These are phyloP conservation scores for Hypsibius dujardini DNA, from an alignment of 1,140 invertebrate species.

Conservation along the genomic window DNA sequence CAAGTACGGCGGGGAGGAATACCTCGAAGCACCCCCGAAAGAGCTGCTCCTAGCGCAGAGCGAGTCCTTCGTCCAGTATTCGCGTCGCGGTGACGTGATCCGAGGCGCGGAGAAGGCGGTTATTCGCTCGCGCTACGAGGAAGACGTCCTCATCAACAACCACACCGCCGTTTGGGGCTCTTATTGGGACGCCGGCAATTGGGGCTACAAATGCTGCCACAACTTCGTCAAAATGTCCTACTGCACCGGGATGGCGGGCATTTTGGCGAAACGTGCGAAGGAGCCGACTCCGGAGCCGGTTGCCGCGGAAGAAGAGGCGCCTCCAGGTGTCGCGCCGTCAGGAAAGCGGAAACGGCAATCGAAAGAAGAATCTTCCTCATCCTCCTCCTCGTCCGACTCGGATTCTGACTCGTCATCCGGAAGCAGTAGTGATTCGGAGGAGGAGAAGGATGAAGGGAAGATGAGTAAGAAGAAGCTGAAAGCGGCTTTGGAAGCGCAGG, in stretches of 20 bases:
- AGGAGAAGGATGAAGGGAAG: constrained; percentile 30
- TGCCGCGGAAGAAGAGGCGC: not conserved
- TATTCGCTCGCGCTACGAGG: constrained; percentile 75
- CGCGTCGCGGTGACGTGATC: constrained; percentile 64
- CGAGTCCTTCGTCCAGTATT: constrained; percentile 90
- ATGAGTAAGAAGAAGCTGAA: constrained; percentile 22
- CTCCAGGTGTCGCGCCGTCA: not conserved
- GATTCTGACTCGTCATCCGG: not conserved
- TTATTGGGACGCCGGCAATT: constrained; percentile 70
- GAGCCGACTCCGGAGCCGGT: not conserved
- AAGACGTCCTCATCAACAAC: constrained; percentile 79
- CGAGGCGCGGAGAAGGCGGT: constrained; percentile 69
- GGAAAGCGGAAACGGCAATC: not conserved
- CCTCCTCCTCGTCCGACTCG: constrained; percentile 1
- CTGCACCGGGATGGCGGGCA: constrained; percentile 58
- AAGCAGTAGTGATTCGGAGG: constrained; percentile 24
- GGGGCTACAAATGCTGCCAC: constrained; percentile 93
- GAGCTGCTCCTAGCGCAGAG: constrained; percentile 77
- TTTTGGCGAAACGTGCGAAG: not conserved
- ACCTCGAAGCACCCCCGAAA: constrained; percentile 64
- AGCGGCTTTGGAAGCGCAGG: constrained; percentile 48
- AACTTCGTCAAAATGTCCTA: constrained; percentile 64
- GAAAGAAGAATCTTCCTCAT: not conserved
- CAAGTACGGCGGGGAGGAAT: constrained; percentile 77
- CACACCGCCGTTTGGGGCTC: constrained; percentile 89